phyloP scores from a whole-genome alignment of 2,113 vertebrate genomes.

The Paradisaea rubra region DNA sequence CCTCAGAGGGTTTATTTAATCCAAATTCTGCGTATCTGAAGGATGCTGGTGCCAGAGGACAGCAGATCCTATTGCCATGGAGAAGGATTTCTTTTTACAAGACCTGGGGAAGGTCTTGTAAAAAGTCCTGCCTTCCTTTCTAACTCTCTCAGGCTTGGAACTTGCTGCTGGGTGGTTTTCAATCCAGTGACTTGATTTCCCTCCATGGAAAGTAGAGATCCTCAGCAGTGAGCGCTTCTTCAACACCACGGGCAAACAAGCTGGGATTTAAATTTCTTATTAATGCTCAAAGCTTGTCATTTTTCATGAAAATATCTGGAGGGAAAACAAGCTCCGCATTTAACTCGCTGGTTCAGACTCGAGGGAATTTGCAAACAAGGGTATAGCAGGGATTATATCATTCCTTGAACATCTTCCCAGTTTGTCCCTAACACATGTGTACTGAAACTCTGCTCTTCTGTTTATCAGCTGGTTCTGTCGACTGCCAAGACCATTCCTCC shows the following conservation, averaged over 20 bases:
- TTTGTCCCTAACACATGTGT: background rate
- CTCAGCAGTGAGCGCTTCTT: background rate
- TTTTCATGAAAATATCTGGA: background rate
- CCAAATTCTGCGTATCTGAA: background rate
- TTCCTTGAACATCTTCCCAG: background rate
- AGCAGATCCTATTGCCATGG: background rate
- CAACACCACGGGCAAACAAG: accelerated
- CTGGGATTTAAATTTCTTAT: background rate
- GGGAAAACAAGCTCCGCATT: background rate
- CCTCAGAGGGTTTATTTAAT: background rate
- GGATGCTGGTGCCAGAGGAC: background rate
- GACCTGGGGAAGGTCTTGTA: background rate
- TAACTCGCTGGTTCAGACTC: background rate
- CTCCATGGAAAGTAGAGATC: background rate
- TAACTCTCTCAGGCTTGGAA: background rate
- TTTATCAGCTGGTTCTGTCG: background rate
- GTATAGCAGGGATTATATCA: background rate
- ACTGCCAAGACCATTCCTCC: background rate
- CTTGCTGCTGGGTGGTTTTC: background rate
- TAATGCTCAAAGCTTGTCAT: background rate
- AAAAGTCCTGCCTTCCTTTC: background rate
- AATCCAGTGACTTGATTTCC: background rate
- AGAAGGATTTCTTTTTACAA: background rate
- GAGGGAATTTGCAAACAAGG: background rate
- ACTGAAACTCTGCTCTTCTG: background rate